A percentile compares a stretch with the other conserved stretches of the same genome.
These are phyloP conservation scores for Bombus waltoni DNA, from an alignment of 1,140 invertebrate genomes.

Conservation along the genomic window DNA sequence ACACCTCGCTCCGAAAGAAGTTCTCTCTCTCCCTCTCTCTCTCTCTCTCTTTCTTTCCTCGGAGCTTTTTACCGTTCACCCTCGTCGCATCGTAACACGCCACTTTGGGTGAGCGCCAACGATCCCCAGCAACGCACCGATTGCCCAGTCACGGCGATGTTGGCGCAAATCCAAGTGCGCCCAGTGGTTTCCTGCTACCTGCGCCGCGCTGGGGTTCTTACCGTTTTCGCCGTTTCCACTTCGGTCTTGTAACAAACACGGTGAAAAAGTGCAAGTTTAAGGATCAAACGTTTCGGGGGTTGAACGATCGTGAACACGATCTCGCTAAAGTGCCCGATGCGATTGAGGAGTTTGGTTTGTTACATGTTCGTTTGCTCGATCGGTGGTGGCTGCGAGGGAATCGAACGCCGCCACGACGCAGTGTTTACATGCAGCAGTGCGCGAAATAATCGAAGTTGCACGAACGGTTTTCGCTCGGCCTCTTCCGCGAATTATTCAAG, in stretches of 20 bases:
- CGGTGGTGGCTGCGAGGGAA: constrained; percentile 24
- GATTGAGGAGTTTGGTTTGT: neutral
- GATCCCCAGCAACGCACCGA: constrained; percentile 11
- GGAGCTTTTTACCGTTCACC: constrained; percentile 1
- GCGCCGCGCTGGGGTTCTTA: neutral
- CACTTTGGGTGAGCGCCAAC: constrained; percentile 49
- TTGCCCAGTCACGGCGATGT: constrained; percentile 49
- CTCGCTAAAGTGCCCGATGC: constrained; percentile 10
- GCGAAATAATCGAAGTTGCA: neutral
- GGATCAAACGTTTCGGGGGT: neutral
- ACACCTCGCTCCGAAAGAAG: constrained; percentile 1
- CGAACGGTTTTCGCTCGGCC: neutral
- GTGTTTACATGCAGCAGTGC: constrained; percentile 33
- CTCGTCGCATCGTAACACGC: constrained; percentile 17
- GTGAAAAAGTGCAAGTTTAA: neutral
- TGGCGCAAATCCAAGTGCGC: constrained; percentile 57
- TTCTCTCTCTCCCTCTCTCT: neutral
- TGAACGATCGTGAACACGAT: constrained; percentile 16
- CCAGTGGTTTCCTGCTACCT: constrained; percentile 33
- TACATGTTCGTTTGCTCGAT: neutral
- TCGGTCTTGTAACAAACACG: neutral
- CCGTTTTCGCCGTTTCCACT: neutral
- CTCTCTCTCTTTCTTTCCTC: neutral
- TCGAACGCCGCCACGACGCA: neutral
- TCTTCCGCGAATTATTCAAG: neutral